These are phyloP conservation scores for Orgyia antiqua DNA, from an alignment of 2,888 invertebrate species.

Conservation along the genomic window DNA sequence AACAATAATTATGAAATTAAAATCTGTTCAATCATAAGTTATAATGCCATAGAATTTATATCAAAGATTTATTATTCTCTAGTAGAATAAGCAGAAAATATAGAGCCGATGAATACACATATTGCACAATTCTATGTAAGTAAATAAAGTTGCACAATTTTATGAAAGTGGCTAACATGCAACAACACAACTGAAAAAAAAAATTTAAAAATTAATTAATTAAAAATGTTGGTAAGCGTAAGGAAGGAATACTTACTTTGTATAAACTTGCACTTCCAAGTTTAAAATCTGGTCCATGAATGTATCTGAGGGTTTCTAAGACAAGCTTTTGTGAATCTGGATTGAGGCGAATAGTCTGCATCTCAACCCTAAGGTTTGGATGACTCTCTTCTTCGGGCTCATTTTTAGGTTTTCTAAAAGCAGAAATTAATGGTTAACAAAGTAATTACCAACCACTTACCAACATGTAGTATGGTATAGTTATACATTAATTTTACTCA, in stretches of 20 bases:
- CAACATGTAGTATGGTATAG: not conserved
- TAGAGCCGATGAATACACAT: too few relatives aligned
- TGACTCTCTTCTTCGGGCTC: conserved; percentile 67
- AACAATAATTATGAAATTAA: too few relatives aligned
- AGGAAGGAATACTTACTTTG: conserved; percentile 64
- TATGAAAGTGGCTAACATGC: too few relatives aligned
- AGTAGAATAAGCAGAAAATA: too few relatives aligned
- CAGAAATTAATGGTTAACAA: not conserved
- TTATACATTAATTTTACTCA: conserved; percentile 28
- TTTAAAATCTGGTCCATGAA: conserved; percentile 85
- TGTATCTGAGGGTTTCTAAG: conserved; percentile 84
- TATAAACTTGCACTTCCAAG: conserved; percentile 75
- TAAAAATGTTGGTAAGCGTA: too few relatives aligned
- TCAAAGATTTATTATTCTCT: too few relatives aligned
- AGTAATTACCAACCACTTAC: not conserved
- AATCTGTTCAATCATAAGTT: too few relatives aligned
- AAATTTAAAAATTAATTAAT: too few relatives aligned
- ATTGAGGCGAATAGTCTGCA: conserved; percentile 83
- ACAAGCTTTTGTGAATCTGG: conserved; percentile 85
- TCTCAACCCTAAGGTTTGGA: conserved; percentile 82
- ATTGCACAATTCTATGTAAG: conserved; percentile 12
- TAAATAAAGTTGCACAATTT: too few relatives aligned
- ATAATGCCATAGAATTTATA: too few relatives aligned
- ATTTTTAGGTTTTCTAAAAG: conserved; percentile 54
- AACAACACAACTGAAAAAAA: too few relatives aligned